Percentiles rank a stretch among this genome's conserved stretches.
Conservation (phyloP, 2,888 invertebrate species). For the Ectemnius lituratus region DNA sequence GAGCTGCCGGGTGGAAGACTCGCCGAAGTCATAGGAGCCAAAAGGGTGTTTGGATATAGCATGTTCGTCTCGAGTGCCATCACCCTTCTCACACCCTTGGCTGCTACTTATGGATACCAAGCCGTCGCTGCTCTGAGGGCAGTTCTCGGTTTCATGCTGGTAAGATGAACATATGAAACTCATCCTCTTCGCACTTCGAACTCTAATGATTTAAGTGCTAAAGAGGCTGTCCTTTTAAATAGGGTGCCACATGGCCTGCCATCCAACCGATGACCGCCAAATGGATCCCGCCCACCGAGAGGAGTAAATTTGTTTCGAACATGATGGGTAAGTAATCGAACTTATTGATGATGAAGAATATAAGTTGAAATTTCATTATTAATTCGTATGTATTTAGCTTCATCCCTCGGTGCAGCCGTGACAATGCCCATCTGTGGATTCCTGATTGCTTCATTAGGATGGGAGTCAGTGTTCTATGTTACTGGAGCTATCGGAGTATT, state of each 20-base stretch:
- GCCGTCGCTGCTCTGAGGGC: constrained; percentile 86
- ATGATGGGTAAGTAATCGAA: constrained; percentile 85
- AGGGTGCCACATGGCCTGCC: constrained; percentile 95
- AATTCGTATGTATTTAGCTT: constrained; percentile 80
- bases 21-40: constrained; percentile 90
- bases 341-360: no score
- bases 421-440: constrained; percentile 93
- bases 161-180: constrained; percentile 56
- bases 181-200: not conserved
- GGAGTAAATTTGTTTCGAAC: constrained; percentile 94
- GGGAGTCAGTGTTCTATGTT: constrained; percentile 94
- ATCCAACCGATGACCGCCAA: constrained; percentile 95
- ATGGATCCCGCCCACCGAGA: constrained; percentile 96
- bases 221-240: constrained; percentile 16
- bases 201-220: not conserved
- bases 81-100: constrained; percentile 89
- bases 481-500: constrained; percentile 86
- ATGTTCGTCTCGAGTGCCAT: constrained; percentile 89
- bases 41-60: constrained; percentile 92
- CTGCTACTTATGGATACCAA: constrained; percentile 85
- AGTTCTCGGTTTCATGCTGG: constrained; percentile 87
- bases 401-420: constrained; percentile 93
- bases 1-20: constrained; percentile 93
- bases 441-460: constrained; percentile 88
- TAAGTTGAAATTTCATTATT: no score